phyloP scores from a whole-genome alignment of 1,140 invertebrate genomes.

The fruit fly (Drosophila melanogaster) region Release_6_plus_ISO1_MT NT_033779.5:18859001-18859500 shows the following conservation, averaged over 20 bases:
- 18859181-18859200: slow-evolving; percentile 17
- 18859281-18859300: not conserved
- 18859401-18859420: not conserved
- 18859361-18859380: not conserved
- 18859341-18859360: no score
- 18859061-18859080: slow-evolving; percentile 98
- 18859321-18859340: not conserved
- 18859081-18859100: slow-evolving; percentile 60
- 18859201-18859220: not conserved
- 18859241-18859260: not conserved
- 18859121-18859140: slow-evolving; percentile 64
- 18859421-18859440: no score
- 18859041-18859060: slow-evolving; percentile 96
- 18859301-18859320: not conserved
- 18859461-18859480: not conserved
- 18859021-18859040: slow-evolving; percentile 98
- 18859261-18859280: not conserved
- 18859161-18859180: slow-evolving; percentile 47
- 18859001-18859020: slow-evolving; percentile 91
- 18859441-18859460: no score
- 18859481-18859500: not conserved
- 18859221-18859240: not conserved
- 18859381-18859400: not conserved
- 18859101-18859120: not conserved
- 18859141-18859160: slow-evolving; percentile 84